Percentiles rank a stretch among this genome's conserved stretches.
phyloP scores from a whole-genome alignment of 2,888 invertebrate species.

The Drosophila diplacantha region DNA sequence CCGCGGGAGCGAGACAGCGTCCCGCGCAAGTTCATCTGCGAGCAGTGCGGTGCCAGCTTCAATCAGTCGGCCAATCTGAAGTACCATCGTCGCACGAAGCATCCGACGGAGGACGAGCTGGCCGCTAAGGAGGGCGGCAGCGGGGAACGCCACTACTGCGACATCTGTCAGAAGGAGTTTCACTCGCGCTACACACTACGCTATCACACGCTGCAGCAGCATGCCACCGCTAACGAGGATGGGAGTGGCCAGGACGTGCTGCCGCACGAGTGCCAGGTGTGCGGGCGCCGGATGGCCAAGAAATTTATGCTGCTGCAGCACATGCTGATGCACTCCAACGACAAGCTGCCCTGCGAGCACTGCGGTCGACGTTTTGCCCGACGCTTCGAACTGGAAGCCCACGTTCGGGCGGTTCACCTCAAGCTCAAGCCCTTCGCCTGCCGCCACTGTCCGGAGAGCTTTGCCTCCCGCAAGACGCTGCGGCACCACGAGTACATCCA shows the following conservation, averaged over 20 bases:
- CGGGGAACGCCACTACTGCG: slow-evolving; percentile 60
- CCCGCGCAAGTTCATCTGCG: slow-evolving; percentile 70
- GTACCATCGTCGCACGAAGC: slow-evolving; percentile 73
- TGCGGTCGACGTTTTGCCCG: slow-evolving; percentile 70
- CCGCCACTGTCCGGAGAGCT: slow-evolving; percentile 66
- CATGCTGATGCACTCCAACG: slow-evolving; percentile 71
- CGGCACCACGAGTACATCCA: slow-evolving; percentile 75
- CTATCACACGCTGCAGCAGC: slow-evolving; percentile 70
- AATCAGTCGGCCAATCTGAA: slow-evolving; percentile 75
- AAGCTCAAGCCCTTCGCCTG: slow-evolving; percentile 72
- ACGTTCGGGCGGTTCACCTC: slow-evolving; percentile 71
- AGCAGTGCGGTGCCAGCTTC: slow-evolving; percentile 75
- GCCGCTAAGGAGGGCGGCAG: slow-evolving; percentile 49
- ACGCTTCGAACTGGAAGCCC: slow-evolving; percentile 72
- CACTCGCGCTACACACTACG: slow-evolving; percentile 72
- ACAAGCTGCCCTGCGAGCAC: slow-evolving; percentile 71
- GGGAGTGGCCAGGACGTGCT: slow-evolving; percentile 31
- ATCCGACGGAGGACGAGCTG: slow-evolving; percentile 67
- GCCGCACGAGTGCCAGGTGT: slow-evolving; percentile 66
- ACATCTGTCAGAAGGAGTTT: slow-evolving; percentile 68
- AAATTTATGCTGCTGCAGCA: slow-evolving; percentile 74
- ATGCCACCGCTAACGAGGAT: slow-evolving; percentile 40
- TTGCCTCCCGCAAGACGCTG: slow-evolving; percentile 70
- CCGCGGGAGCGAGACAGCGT: slow-evolving; percentile 23
- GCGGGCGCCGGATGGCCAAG: slow-evolving; percentile 72